These are phyloP conservation scores for Colossoma macropomum DNA, from an alignment of 2,113 vertebrate genomes.

Conservation along the genomic window DNA sequence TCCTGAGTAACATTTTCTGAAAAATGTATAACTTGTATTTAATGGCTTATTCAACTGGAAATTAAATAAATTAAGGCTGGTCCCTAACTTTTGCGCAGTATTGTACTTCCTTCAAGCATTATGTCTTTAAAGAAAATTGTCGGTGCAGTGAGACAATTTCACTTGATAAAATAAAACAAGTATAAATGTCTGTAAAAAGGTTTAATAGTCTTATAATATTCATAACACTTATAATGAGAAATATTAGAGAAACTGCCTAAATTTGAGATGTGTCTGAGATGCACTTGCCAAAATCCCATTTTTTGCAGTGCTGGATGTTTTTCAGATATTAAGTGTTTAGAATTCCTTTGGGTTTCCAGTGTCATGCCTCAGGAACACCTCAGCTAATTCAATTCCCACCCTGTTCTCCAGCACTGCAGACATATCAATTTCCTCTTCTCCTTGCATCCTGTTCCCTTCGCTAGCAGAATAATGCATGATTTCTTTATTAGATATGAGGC, in stretches of 20 bases:
- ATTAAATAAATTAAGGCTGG: too few species aligned
- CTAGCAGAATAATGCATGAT: conserved; percentile 8
- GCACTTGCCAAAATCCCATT: background rate
- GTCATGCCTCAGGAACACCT: conserved; percentile 1
- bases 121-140: too few species aligned
- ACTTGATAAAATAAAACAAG: too few species aligned
- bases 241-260: background rate
- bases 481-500: conserved; percentile 14
- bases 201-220: background rate
- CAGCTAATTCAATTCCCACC: conserved; percentile 18
- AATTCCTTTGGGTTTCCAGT: conserved; percentile 13
- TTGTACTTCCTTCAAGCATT: too few species aligned
- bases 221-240: background rate
- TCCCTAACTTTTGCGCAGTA: too few species aligned
- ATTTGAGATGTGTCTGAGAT: background rate
- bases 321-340: conserved; percentile 1
- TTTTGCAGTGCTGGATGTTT: background rate
- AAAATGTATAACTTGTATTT: too few species aligned
- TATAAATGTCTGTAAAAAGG: too few species aligned
- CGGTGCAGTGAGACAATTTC: too few species aligned
- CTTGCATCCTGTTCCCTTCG: background rate
- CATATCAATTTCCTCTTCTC: conserved; percentile 15
- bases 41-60: too few species aligned
- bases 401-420: background rate
- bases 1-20: too few species aligned